Evolutionary conservation across 2,113 vertebrate genomes (phyloP).

Genomic region (Tenebrosternarchus preto): DNA sequence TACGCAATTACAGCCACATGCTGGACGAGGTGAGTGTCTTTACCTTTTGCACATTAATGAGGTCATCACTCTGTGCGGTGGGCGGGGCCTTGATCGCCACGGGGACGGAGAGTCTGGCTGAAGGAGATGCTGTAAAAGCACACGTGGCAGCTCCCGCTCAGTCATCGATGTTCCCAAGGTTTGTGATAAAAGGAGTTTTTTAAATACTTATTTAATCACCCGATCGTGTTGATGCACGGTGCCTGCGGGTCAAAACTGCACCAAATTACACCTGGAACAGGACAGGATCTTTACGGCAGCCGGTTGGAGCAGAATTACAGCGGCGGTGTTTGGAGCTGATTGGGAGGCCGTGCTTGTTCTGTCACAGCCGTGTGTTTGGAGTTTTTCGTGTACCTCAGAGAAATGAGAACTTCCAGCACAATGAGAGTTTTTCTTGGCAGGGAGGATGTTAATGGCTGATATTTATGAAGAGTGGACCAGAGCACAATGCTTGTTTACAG

Average conservation of each 20-base stretch:
- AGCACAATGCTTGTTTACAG: constrained; percentile 61
- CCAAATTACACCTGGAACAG: constrained; percentile 60
- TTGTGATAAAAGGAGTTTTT: constrained; percentile 51
- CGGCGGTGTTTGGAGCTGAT: constrained; percentile 46
- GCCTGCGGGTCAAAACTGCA: constrained; percentile 60
- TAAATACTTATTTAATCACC: constrained; percentile 59
- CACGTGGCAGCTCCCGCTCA: constrained; percentile 31
- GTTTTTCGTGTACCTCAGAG: constrained; percentile 57
- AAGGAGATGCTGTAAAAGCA: constrained; percentile 41
- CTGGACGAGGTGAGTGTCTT: constrained; percentile 40
- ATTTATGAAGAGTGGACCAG: constrained; percentile 63
- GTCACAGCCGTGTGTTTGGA: constrained; percentile 53
- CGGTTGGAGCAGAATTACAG: constrained; percentile 61
- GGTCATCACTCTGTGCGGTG: constrained; percentile 64
- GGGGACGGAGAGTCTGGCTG: constrained; percentile 18
- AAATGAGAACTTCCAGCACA: constrained; percentile 45
- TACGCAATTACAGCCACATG: constrained; percentile 46
- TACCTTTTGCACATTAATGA: constrained; percentile 56
- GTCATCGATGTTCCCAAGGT: constrained; percentile 51
- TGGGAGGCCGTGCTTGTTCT: constrained; percentile 36
- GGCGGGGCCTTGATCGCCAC: constrained; percentile 27
- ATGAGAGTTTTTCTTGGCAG: constrained; percentile 59
- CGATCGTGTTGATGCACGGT: constrained; percentile 43
- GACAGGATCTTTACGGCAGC: constrained; percentile 57
- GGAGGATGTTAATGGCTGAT: constrained; percentile 65